Evolutionary conservation across 1,140 invertebrate genomes (phyloP), one percentile per base, ranked within the genome.

Genomic region (Piezodorus guildinii): DNA sequence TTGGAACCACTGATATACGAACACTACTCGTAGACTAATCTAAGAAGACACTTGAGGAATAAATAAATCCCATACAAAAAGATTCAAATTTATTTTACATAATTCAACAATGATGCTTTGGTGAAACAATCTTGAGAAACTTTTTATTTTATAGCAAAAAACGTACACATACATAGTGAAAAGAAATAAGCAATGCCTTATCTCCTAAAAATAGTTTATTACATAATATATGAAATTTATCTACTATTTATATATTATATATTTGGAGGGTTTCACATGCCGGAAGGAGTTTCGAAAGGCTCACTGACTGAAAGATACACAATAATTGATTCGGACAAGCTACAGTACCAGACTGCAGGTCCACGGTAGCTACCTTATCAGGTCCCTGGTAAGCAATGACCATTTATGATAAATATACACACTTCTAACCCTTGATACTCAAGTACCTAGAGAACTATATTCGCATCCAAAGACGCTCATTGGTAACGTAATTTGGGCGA

Each of bases 221-320:
- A 56, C 34, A 21, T 56, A 25, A 23, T 56, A 56, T 56, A 56
- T 56, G 52, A 56, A 56, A 56, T 23, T 56, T 56, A 56, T 23
- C 52, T 23, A 49, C 34, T 39, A 39, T 39, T 39, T 39, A 49
- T 49, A 16, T 56, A 56, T 56, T 4, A 16, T 16, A 23, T 56
- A 23, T 21, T 25, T 56, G 52, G 52, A 56, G 52, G 52, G 52
- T 56, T 56, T 56, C 52, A 56, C 52, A 56, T 56, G 52, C 52
- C 23, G 52, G 52, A 56, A 56, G 52, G 52, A 56, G 17, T 56
- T 56, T 56, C 52, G 23, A 23, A 56, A 56, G 52, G 52, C 52
- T 56, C 23, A 56, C 23, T 56, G 19, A 56, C 52, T 56, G 52
- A 56, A 56, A 56, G 52, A 56, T 56, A 56, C 52, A 23, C 23